Base-by-base conservation (phyloP, 2,113 vertebrate genomes). In the Mellivora capensis region DNA sequence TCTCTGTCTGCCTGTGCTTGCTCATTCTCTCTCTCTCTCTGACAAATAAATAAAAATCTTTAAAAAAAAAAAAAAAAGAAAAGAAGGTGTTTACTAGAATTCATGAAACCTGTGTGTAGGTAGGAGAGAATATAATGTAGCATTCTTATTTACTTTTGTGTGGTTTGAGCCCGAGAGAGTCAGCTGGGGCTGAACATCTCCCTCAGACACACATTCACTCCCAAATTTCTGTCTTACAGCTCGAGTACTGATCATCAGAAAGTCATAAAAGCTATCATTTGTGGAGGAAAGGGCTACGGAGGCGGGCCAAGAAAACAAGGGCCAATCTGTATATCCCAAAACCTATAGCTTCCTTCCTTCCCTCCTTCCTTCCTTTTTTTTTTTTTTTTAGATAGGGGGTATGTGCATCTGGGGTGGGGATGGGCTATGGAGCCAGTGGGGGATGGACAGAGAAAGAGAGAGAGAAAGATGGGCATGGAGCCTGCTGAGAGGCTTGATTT, bases 71-170 rank as follows among this genome's bases (percentile, higher is more conserved):
- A n/a, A n/a, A n/a, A n/a, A n/a, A 34, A 97, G 91, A 27, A 12
- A 23, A 96, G 81, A 97, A 34, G 93, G 91, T 96, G 82, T 2
- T 25, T 95, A 81, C 72, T 69, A 95, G 29, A 97, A 95, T 96
- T 98, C 94, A 76, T 61, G 67, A 96, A 76, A 96, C 95, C 93
- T 96, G 76, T 98, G 96, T 98, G 96, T 98, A 98, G 97, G 97
- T 98, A 97, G 98, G 88, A 62, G 71, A 85, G 74, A 81, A 91
- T 54, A 97, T 94, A 98, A 98, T 98, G 97, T 77, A 61, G 76
- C 17, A 85, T 94, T 92, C 87, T 97, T 97, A 80, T 52, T 97
- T 83, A 49, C n/a, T 81, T 90, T 77, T 37, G 42, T 93, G 42
- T 83, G 37, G 80, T 87, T 95, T 94, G 96, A 96, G 90, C 12